Evolutionary conservation across 2,113 vertebrate genomes (phyloP), one percentile per base, ranked within the genome.

Genomic region (Triplophysa dalaica): DNA sequence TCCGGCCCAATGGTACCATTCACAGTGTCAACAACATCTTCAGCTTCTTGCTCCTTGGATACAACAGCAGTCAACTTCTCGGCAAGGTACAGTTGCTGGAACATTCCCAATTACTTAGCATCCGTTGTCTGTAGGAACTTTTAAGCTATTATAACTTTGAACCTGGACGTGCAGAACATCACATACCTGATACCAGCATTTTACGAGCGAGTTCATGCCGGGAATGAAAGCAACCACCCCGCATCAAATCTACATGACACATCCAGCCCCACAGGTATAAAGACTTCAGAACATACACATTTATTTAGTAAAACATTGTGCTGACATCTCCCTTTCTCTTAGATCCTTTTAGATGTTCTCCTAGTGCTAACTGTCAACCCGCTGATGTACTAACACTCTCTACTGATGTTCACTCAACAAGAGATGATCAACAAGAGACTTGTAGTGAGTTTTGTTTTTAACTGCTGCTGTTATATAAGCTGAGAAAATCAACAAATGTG

Each of bases 121-220:
- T 45, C 43, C 0, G 10, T 45, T 45, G 43, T 45, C 43, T 38
- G 33, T 38, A 38, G 11, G 43, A 45, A 11, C 43, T 45, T 45
- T 45, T 29, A 29, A 29, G 29, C 3, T 29, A 29, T 29, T 4
- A 45, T 12, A 45, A 12, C 4, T 60, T 10, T 68, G 16, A 19
- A 2, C 8, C 3, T 67, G 48, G 78, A 24, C 87, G 62, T 87
- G 43, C 86, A 99, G 97, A 94, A 88, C 33, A 92, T 98, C 81
- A 94, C 94, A 9, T 94, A 96, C 86, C 90, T 99, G 88, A 95
- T 99, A 79, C 95, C 97, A 26, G 93, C 92, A 66, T 99, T 99
- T 91, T 97, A 94, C 82, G 92, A 90, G 60, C 90, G 91, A 87
- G 95, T 94, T 93, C 87, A 86, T 43, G 84, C 86, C 19, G 50